Percentiles rank a stretch among this genome's conserved stretches.
These are phyloP conservation scores for Tinea trinotella DNA, from an alignment of 2,888 invertebrate species.

Conservation along the genomic window DNA sequence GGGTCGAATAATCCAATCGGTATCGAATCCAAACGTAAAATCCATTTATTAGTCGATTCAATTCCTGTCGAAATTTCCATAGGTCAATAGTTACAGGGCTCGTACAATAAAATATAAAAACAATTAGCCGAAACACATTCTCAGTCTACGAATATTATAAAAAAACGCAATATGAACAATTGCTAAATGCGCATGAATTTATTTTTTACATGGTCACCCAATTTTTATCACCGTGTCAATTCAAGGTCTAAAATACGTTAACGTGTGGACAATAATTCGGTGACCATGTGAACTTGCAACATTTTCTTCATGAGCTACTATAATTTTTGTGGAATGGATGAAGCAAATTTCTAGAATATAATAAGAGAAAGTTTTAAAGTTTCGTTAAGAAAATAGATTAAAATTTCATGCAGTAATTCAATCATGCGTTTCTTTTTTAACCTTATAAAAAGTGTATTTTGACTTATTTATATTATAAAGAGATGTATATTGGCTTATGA, in stretches of 20 bases:
- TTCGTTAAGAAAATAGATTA: neutral
- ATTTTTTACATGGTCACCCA: no score
- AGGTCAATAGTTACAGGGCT: no score
- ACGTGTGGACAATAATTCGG: no score
- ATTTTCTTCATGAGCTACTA: neutral
- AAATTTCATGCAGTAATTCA: neutral
- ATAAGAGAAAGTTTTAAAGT: neutral
- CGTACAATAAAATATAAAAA: no score
- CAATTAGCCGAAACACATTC: neutral
- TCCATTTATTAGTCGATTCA: no score
- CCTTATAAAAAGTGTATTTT: neutral
- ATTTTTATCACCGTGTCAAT: no score
- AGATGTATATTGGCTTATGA: neutral
- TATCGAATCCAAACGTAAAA: no score
- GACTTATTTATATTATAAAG: neutral
- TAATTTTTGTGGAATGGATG: constrained; percentile 5
- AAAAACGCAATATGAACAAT: constrained; percentile 2
- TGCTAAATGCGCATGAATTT: constrained; percentile 8
- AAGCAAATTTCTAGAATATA: constrained; percentile 7
- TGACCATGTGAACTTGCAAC: constrained; percentile 5
- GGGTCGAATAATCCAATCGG: no score
- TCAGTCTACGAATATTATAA: neutral
- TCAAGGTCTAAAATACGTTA: no score
- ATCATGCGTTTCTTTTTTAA: neutral
- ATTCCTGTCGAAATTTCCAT: no score